Evolutionary conservation across 2,888 invertebrate species (phyloP), one percentile per base, ranked within the genome.

Genomic region (Plebejus anna): DNA sequence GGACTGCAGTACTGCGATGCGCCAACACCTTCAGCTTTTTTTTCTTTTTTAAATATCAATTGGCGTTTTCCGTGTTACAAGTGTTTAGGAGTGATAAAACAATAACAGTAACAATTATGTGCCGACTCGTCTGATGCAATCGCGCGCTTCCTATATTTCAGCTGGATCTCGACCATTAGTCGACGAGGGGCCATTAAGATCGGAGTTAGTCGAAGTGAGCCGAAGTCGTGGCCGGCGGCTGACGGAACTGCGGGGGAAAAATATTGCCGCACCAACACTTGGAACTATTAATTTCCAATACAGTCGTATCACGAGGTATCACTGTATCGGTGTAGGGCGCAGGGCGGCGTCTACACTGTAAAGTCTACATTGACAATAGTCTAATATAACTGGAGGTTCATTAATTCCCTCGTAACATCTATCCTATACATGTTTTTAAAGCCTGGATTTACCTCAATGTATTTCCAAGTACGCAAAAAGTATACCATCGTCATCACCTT

Each of bases 201-300:
- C 16, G 32, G 13, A 66, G 32, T 66, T 36, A 36, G 13, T 13
- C 36, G 32, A 4, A 42, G 7, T 42, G 6, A 42, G 42, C 42
- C 59, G 22, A 61, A 61, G 22, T 66, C 66, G 66, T 66, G 66
- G 66, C 32, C 22, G 1, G 66, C 32, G 66, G 66, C 66, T 66
- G 66, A 66, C 32, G 66, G 66, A 66, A 66, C 66, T 36, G 22
- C 32, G 32, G 13, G 11, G 13, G 66, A 5, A 36, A 66, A 13
- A 32, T 66, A 66, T 66, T 66, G 66, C 66, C 28, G 66, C 13
- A 32, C 16, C 61, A 32, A 66, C 32, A 66, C 61, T 66, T 66
- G 61, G 61, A 28, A 66, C 66, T 66, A 66, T 66, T 66, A 32
- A 66, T 66, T 66, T 66, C 32, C 3, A 66, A 66, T 66, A 66